Percentiles rank a stretch among this genome's conserved stretches.
Conservation (phyloP, 2,888 invertebrate genomes). For the Aphodius sticticus region DNA sequence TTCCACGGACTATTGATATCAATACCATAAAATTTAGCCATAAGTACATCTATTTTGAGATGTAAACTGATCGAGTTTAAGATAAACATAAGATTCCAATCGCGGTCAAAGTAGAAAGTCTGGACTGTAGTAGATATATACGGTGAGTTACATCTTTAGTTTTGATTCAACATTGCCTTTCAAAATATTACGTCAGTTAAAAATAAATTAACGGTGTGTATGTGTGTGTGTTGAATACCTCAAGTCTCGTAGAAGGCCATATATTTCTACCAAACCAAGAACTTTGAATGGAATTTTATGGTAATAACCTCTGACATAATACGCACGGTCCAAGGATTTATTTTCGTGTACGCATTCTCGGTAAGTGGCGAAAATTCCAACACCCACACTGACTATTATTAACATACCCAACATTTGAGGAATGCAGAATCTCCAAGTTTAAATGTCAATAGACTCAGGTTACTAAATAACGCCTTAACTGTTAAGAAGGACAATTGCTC, state of each 20-base stretch:
- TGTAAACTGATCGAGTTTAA: background rate
- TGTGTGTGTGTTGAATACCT: background rate
- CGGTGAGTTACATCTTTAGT: background rate
- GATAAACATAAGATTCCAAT: constrained; percentile 4
- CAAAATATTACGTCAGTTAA: background rate
- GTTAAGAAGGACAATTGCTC: background rate
- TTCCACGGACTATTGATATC: no score
- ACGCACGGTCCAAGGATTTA: background rate
- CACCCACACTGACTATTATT: constrained; percentile 11
- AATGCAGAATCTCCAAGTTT: constrained; percentile 10
- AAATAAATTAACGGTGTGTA: background rate
- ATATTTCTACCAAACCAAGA: background rate
- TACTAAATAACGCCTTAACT: background rate
- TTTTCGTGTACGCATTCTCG: constrained; percentile 11
- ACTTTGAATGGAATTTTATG: background rate
- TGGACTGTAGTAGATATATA: background rate
- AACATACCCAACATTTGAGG: constrained; percentile 12
- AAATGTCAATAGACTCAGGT: background rate
- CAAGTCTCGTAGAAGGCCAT: background rate
- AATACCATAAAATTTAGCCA: no score
- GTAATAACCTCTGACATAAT: constrained; percentile 4
- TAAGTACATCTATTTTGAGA: background rate
- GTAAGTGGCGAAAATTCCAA: constrained; percentile 9
- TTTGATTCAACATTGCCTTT: background rate
- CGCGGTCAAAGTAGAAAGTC: constrained; percentile 4